A percentile compares a stretch with the other conserved stretches of the same genome.
phyloP scores from a whole-genome alignment of 2,797 vertebrate genomes.

The Passerculus sandwichensis region DNA sequence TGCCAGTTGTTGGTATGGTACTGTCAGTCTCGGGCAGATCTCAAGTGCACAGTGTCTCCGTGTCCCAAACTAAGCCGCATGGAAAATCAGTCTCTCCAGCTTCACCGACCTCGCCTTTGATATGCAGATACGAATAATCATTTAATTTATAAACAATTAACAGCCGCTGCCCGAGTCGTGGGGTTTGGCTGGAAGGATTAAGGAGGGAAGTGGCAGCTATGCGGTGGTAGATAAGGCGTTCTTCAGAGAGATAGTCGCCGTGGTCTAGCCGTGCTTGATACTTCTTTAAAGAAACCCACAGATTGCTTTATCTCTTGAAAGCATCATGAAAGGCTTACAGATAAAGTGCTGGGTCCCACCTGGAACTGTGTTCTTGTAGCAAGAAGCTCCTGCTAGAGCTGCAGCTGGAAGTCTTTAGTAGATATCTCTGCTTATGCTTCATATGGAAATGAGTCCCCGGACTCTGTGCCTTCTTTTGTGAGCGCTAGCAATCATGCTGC shows the following conservation, averaged over 20 bases:
- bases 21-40: background rate
- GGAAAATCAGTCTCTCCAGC: background rate
- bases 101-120: background rate
- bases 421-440: background rate
- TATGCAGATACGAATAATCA: conserved; percentile 19
- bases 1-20: background rate
- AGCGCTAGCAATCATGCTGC: background rate
- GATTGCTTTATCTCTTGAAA: conserved; percentile 39
- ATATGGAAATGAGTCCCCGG: background rate
- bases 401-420: background rate
- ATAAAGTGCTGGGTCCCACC: conserved; percentile 17
- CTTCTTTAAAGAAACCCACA: background rate
- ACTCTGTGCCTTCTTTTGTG: background rate
- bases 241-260: background rate
- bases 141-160: conserved; percentile 52
- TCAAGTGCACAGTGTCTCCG: background rate
- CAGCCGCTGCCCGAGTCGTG: background rate
- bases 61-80: background rate
- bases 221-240: conserved; percentile 13
- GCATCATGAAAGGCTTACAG: conserved; percentile 17
- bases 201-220: background rate
- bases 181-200: conserved; percentile 22
- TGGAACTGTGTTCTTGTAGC: background rate
- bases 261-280: background rate
- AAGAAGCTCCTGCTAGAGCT: background rate